These are phyloP conservation scores for Scaptomyza tumidula DNA, from an alignment of 2,888 invertebrate species.

Conservation along the genomic window DNA sequence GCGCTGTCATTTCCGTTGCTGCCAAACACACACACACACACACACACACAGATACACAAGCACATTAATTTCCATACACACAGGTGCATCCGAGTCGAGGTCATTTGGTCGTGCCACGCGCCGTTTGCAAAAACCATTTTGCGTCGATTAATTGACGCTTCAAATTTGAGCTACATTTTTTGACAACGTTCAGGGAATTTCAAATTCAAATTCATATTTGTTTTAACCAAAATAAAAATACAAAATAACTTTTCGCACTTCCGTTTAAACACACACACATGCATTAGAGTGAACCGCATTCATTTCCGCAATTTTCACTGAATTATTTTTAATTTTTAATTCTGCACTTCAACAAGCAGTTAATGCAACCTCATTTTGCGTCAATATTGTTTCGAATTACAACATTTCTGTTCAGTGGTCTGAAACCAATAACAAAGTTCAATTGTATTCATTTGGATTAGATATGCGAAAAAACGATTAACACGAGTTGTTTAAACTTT, in stretches of 20 bases:
- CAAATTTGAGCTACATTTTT: slow-evolving; percentile 33
- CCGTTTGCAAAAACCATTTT: slow-evolving; percentile 22
- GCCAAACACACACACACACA: slow-evolving; percentile 42
- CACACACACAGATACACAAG: slow-evolving; percentile 32
- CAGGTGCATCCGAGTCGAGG: slow-evolving; percentile 43
- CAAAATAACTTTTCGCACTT: slow-evolving; percentile 28
- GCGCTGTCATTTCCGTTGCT: slow-evolving; percentile 71
- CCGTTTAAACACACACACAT: slow-evolving; percentile 14
- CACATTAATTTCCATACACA: slow-evolving; percentile 27
- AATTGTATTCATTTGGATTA: slow-evolving; percentile 2
- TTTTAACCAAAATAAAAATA: slow-evolving; percentile 25
- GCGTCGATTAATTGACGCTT: slow-evolving; percentile 55
- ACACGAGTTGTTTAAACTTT: not conserved
- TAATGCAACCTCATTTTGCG: not conserved
- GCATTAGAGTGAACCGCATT: slow-evolving; percentile 50
- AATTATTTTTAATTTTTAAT: slow-evolving; percentile 67
- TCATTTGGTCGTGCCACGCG: slow-evolving; percentile 29
- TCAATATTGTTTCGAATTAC: slow-evolving; percentile 39
- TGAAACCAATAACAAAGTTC: slow-evolving; percentile 25
- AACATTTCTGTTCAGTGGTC: slow-evolving; percentile 15
- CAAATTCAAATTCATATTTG: slow-evolving; percentile 40
- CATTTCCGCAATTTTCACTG: slow-evolving; percentile 68
- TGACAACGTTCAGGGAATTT: slow-evolving; percentile 1
- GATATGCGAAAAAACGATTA: not conserved
- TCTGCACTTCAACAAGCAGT: slow-evolving; percentile 22